phyloP scores from a whole-genome alignment of 2,888 invertebrate species.

The Amphimallon solstitiale region DNA sequence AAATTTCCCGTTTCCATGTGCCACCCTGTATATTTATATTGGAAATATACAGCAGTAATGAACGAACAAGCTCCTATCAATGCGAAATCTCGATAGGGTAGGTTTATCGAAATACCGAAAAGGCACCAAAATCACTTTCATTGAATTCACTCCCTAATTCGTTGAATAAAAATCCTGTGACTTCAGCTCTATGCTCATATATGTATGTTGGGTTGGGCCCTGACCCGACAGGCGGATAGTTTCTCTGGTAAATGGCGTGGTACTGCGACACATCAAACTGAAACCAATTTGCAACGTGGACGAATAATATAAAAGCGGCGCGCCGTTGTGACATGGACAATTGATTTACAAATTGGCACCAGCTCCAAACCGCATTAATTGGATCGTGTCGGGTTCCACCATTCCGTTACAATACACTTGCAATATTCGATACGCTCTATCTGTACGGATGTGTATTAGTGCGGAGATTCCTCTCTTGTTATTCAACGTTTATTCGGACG shows the following conservation, averaged over 20 bases:
- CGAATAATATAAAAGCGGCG: constrained; percentile 19
- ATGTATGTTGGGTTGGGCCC: not conserved
- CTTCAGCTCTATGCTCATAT: not conserved
- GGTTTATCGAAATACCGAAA: not conserved
- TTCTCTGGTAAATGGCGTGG: not conserved
- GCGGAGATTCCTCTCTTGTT: no score
- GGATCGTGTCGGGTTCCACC: constrained; percentile 18
- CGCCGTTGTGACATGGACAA: constrained; percentile 27
- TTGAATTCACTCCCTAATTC: no score
- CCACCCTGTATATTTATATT: no score
- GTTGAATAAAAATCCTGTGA: no score
- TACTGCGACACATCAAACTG: constrained; percentile 11
- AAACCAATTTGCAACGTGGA: constrained; percentile 30
- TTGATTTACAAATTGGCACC: constrained; percentile 35
- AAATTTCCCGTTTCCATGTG: no score
- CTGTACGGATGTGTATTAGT: no score
- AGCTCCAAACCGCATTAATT: constrained; percentile 27
- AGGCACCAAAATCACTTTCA: no score
- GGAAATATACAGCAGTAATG: no score
- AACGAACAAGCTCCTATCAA: no score
- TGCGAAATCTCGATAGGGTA: no score
- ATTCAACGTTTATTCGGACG: no score
- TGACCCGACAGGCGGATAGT: not conserved
- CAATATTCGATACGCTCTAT: no score
- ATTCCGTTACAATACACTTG: not conserved